These are phyloP conservation scores for Chelidonichthys spinosus DNA, from an alignment of 2,797 vertebrate species.

Conservation along the genomic window DNA sequence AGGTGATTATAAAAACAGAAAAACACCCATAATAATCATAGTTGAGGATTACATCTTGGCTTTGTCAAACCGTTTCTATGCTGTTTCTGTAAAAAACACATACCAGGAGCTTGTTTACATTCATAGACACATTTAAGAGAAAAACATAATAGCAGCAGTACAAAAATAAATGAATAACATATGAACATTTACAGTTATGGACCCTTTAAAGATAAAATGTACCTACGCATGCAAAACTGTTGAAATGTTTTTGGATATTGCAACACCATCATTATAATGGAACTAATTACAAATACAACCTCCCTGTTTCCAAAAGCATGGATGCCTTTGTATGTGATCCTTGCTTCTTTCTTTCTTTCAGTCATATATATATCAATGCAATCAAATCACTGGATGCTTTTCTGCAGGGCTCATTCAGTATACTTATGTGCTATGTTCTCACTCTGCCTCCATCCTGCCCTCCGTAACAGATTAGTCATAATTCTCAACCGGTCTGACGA, in stretches of 20 bases:
- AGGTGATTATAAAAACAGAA: not conserved
- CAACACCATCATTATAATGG: not conserved
- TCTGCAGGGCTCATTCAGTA: not conserved
- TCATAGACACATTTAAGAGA: conserved; percentile 18
- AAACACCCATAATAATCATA: not conserved
- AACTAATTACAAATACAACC: not conserved
- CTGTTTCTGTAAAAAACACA: not conserved
- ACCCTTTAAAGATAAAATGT: not conserved
- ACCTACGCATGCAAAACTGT: not conserved
- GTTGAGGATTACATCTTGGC: not conserved
- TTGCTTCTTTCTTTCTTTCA: not conserved
- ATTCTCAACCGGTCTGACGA: not conserved
- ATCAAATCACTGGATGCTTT: not conserved
- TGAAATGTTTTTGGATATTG: conserved; percentile 11
- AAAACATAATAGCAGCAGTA: conserved; percentile 12
- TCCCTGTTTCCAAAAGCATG: not conserved
- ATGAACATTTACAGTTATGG: not conserved
- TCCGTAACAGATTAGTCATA: not conserved
- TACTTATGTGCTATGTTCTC: not conserved
- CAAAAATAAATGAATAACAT: conserved; percentile 7
- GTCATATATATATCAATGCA: not conserved
- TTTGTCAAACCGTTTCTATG: not conserved
- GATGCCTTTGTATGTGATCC: not conserved
- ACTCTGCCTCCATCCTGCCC: not conserved
- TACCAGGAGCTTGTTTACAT: not conserved